Evolutionary conservation across 1,140 invertebrate species (phyloP).

Genomic region (Rhynchophorus ferrugineus): DNA sequence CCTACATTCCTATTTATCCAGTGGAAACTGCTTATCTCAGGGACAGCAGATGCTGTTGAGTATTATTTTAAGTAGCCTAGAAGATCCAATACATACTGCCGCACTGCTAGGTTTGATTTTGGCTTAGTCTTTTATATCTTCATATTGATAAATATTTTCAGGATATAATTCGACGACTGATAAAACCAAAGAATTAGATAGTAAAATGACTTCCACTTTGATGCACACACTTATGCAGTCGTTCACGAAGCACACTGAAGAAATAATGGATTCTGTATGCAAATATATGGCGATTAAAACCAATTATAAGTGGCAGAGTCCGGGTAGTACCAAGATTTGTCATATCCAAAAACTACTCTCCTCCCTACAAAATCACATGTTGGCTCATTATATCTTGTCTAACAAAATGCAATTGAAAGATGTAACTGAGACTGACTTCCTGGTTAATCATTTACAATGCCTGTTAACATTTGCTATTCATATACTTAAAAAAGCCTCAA

Average conservation of each 20-base stretch:
- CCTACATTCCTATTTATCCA: constrained; percentile 50
- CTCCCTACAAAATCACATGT: constrained; percentile 54
- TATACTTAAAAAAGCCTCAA: constrained; percentile 40
- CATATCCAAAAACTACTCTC: constrained; percentile 48
- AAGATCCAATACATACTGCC: constrained; percentile 54
- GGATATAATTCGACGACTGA: constrained; percentile 39
- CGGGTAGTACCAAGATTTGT: constrained; percentile 33
- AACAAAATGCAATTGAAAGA: constrained; percentile 9
- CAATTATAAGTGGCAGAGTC: constrained; percentile 33
- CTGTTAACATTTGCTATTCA: constrained; percentile 46
- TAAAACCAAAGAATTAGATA: constrained; percentile 36
- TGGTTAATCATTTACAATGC: constrained; percentile 46
- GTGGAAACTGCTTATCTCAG: constrained; percentile 48
- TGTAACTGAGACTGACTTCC: constrained; percentile 30
- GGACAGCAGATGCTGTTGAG: constrained; percentile 56
- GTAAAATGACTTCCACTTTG: constrained; percentile 45
- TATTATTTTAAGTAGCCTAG: constrained; percentile 55
- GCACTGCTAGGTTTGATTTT: constrained; percentile 41
- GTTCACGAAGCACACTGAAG: constrained; percentile 46
- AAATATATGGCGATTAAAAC: constrained; percentile 30
- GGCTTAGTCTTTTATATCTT: too few species aligned
- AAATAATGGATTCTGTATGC: constrained; percentile 31
- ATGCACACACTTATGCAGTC: constrained; percentile 53
- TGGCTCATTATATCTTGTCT: constrained; percentile 42
- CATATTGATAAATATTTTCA: too few species aligned